phyloP scores from a whole-genome alignment of 2,797 vertebrate genomes.

The Thalassophryne amazonica region DNA sequence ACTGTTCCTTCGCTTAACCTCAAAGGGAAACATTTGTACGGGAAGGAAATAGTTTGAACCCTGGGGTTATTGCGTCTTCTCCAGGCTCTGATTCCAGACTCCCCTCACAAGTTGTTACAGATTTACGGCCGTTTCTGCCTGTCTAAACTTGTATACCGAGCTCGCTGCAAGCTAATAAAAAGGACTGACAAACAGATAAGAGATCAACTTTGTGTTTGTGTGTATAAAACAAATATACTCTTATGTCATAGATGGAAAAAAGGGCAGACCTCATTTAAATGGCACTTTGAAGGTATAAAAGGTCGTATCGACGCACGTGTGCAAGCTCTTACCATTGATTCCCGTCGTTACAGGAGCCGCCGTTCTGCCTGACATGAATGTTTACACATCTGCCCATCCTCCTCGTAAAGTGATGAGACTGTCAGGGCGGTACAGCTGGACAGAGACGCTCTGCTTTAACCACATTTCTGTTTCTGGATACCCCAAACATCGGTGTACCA shows the following conservation, averaged over 20 bases:
- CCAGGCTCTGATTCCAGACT: slow-evolving; percentile 17
- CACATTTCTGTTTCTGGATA: no score
- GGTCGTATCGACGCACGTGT: not conserved
- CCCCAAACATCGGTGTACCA: no score
- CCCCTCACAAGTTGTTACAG: not conserved
- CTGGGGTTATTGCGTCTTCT: slow-evolving; percentile 19
- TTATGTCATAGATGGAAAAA: not conserved
- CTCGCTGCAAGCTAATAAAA: not conserved
- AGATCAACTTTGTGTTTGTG: not conserved
- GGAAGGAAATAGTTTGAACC: slow-evolving; percentile 48
- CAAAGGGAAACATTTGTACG: slow-evolving; percentile 20
- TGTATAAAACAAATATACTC: not conserved
- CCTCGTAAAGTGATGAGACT: slow-evolving; percentile 43
- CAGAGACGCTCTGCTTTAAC: not conserved
- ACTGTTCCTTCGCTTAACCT: slow-evolving; percentile 38
- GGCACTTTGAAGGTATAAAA: not conserved
- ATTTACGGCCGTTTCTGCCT: not conserved
- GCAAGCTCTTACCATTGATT: not conserved
- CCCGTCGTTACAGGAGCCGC: slow-evolving; percentile 19
- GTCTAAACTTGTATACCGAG: not conserved
- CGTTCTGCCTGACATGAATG: slow-evolving; percentile 13
- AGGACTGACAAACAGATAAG: not conserved
- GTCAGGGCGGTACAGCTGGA: not conserved
- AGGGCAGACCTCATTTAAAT: slow-evolving; percentile 2
- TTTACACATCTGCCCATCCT: slow-evolving; percentile 51